These are phyloP conservation scores for Elaphurus davidianus DNA, from an alignment of 2,113 vertebrate genomes.

Conservation along the genomic window DNA sequence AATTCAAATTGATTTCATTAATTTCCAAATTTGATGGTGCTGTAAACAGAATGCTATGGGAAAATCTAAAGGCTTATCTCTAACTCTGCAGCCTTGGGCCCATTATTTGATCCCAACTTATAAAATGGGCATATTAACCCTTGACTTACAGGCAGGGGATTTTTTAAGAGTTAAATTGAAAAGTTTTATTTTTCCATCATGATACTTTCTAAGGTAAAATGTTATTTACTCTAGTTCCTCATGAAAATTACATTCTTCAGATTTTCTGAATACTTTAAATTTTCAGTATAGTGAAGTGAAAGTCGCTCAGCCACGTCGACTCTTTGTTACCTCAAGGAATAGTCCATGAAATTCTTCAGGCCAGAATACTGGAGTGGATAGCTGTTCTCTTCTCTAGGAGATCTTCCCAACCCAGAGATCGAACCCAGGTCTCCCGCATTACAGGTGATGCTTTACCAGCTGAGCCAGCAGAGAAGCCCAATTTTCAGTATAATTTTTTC, in stretches of 20 bases:
- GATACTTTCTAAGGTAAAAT: neutral
- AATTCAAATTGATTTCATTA: neutral
- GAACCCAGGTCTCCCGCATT: neutral
- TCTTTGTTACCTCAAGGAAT: neutral
- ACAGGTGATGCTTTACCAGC: neutral
- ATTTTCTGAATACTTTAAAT: neutral
- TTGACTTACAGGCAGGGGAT: neutral
- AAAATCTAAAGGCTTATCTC: neutral
- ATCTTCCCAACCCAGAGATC: neutral
- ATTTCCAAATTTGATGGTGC: neutral
- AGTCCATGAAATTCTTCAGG: neutral
- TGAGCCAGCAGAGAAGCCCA: neutral
- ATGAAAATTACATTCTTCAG: neutral
- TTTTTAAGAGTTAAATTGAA: neutral
- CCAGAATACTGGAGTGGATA: neutral
- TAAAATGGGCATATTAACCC: neutral
- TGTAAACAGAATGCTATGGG: neutral
- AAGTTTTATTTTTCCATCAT: neutral
- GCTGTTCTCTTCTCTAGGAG: neutral
- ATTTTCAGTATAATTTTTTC: neutral
- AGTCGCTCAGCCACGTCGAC: neutral
- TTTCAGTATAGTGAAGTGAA: neutral
- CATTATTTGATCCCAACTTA: neutral
- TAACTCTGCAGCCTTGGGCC: neutral
- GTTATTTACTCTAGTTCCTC: neutral